Evolutionary conservation across 1,140 invertebrate species (phyloP).

Genomic region (Drosophila virilis): DNA sequence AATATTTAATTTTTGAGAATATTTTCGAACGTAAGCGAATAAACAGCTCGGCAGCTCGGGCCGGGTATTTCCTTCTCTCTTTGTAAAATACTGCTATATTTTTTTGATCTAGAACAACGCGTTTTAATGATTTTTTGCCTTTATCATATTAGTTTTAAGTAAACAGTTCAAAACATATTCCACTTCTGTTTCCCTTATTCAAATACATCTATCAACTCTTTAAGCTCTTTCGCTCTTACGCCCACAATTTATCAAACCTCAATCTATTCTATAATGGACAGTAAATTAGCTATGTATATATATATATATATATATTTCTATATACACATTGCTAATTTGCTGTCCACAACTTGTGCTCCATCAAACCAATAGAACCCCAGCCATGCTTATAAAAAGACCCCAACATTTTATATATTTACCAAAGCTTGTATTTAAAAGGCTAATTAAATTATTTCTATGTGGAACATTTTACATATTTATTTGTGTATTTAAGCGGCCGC

Average conservation of each 20-base stretch:
- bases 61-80: too few species aligned
- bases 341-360: not conserved
- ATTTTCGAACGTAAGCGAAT: not conserved
- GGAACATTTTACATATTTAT: constrained; percentile 27
- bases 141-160: too few species aligned
- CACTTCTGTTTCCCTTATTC: too few species aligned
- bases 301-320: not conserved
- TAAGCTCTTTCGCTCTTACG: too few species aligned
- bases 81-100: too few species aligned
- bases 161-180: too few species aligned
- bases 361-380: not conserved
- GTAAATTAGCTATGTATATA: too few species aligned
- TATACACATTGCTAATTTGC: not conserved
- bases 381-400: not conserved
- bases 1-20: not conserved
- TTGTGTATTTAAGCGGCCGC: constrained; percentile 17
- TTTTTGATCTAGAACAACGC: too few species aligned
- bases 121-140: too few species aligned
- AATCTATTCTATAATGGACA: too few species aligned
- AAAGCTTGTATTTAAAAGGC: constrained; percentile 11
- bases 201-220: too few species aligned
- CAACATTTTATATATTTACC: constrained; percentile 10
- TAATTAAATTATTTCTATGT: constrained; percentile 41
- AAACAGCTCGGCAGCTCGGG: too few species aligned
- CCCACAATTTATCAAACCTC: not conserved